Base-by-base conservation (phyloP, 2,888 invertebrate species). In the Thumatha senex region DNA sequence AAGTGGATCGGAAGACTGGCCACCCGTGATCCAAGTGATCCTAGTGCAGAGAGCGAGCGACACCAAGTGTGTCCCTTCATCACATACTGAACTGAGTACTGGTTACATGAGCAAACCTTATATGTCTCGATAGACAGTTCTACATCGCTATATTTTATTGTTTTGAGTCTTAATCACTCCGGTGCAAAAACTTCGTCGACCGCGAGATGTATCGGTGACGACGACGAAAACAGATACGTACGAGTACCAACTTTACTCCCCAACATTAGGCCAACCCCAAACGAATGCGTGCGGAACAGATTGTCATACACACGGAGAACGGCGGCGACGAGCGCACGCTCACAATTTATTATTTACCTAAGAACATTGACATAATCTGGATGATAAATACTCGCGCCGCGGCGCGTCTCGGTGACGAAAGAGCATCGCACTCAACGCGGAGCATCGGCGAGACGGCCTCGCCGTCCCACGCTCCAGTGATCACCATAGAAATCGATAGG, bases 401-500 rank as follows among this genome's bases (percentile, higher is more conserved):
- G 73, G 65, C 61, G 61, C 67, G 70, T 54, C 72, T 68, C 70
- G 72, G 68, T 66, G 75, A 70, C 69, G 67, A 70, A 59, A 59
- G 60, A 58, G 62, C 51, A 54, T 51, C 48, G 52, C 57, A 62
- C 54, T 56, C 47, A 18, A 54, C 58, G 57, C 48, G n/a, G 60
- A 41, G 67, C 60, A 51, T 36, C 56, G 66, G 56, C 63, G 65
- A 45, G 56, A 54, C 13, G 11, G 15, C 58, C 68, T 51, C 66
- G 45, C 41, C 40, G 54, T 46, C 50, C 46, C 64, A 24, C 56
- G 52, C 54, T 64, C 74, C 73, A 67, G 69, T 65, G 62, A 77
- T 81, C 82, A 82, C 77, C 86, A 84, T 86, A 87, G 82, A 82
- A 84, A 85, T 84, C 86, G 84, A 87, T 85, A 88, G 89, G 90